Percentiles rank a stretch among this genome's conserved stretches.
Evolutionary conservation across 1,140 invertebrate genomes (phyloP).

Genomic region (Oryctes rhinoceros): DNA sequence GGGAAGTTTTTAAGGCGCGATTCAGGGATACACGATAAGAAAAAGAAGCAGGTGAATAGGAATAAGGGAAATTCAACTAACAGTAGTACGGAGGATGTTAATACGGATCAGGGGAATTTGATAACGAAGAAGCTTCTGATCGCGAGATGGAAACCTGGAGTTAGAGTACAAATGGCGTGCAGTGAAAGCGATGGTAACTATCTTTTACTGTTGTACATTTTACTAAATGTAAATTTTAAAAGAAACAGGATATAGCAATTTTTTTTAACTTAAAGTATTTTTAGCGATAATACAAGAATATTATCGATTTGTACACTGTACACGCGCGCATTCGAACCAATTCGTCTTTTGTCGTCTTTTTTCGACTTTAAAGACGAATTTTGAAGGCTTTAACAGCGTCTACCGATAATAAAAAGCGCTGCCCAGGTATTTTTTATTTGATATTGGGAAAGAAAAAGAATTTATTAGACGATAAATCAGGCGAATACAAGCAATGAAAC

Average conservation of each 20-base stretch:
- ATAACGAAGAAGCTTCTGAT: conserved; percentile 68
- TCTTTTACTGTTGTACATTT: conserved; percentile 3
- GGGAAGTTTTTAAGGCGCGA: conserved; percentile 74
- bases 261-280: not conserved
- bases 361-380: too few relatives aligned
- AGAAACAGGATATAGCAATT: not conserved
- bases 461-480: too few relatives aligned
- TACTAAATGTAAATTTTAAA: not conserved
- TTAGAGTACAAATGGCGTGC: conserved; percentile 70
- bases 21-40: conserved; percentile 62
- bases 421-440: too few relatives aligned
- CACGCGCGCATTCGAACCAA: too few relatives aligned
- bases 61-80: conserved; percentile 52
- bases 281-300: too few relatives aligned
- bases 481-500: too few relatives aligned
- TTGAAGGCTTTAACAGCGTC: too few relatives aligned
- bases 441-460: too few relatives aligned
- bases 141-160: conserved; percentile 74
- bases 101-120: conserved; percentile 42
- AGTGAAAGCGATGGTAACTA: conserved; percentile 74
- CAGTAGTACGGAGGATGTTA: conserved; percentile 49
- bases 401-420: too few relatives aligned
- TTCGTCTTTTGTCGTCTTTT: too few relatives aligned
- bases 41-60: conserved; percentile 53
- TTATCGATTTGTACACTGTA: too few relatives aligned